Evolutionary conservation across 2,113 vertebrate genomes (phyloP), one percentile per base, ranked within the genome.

Genomic region (Notiomystis cincta): DNA sequence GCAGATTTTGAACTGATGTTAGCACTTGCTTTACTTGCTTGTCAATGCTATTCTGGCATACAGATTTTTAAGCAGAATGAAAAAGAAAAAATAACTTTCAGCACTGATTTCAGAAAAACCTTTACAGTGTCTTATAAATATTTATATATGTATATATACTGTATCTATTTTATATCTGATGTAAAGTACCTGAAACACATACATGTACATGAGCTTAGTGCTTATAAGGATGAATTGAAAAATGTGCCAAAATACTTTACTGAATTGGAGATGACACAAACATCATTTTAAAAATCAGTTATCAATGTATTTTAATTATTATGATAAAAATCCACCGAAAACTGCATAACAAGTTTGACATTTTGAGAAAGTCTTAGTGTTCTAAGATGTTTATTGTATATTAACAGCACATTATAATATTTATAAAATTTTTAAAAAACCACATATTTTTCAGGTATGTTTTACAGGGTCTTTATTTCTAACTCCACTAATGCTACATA

Each of bases 401-500:
- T 48, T 72, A 86, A 15, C 35, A 75, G 54, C 27, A 66, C 47
- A 14, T 87, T 81, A 47, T 38, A 95, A 31, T 82, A 91, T 95
- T 94, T 80, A 64, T 66, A 88, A 97, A 75, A 95, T 60, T 8
- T 11, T 7, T 2, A 38, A 64, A 87, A 89, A 67, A n/a, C n/a
- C n/a, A n/a, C n/a, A n/a, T 58, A 40, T 96, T 97, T 96, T 91
- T 79, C 48, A 73, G 67, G 23, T 70, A 35, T 57, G 64, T 64
- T 95, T 95, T 77, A 54, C 75, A 51, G 42, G 35, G 37, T 82
- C 81, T 93, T 89, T 95, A 80, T 84, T 95, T 97, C 42, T 70
- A 90, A 73, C 90, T 95, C 75, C 62, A 77, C 82, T 94, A 97
- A 90, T 72, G 66, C 82, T 92, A 84, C 61, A 35, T 86, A 96